Evolutionary conservation across 2,888 invertebrate species (phyloP).

Genomic region (Tridacna crocea): DNA sequence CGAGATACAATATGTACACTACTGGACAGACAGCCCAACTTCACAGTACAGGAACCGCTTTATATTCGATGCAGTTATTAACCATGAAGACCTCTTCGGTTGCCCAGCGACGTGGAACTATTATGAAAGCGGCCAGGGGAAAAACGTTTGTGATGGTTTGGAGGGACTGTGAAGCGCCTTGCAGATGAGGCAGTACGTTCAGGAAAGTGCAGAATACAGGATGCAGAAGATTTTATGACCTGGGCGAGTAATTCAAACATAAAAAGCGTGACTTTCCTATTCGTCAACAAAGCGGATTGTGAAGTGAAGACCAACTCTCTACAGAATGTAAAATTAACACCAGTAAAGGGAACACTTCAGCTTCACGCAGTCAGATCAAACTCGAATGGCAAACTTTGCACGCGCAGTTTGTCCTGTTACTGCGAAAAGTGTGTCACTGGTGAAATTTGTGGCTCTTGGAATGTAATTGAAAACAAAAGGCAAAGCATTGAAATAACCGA

Average conservation of each 20-base stretch:
- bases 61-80: slow-evolving; percentile 22
- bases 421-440: too few species aligned
- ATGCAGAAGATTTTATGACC: slow-evolving; percentile 37
- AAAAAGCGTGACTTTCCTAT: not conserved
- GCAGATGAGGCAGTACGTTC: slow-evolving; percentile 39
- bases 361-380: too few species aligned
- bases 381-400: too few species aligned
- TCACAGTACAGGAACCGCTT: slow-evolving; percentile 42
- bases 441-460: too few species aligned
- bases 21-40: slow-evolving; percentile 34
- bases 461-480: too few species aligned
- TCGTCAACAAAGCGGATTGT: not conserved
- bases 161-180: slow-evolving; percentile 33
- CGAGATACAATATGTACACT: slow-evolving; percentile 18
- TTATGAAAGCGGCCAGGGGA: too few species aligned
- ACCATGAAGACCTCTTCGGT: slow-evolving; percentile 11
- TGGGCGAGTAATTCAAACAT: too few species aligned
- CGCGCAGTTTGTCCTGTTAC: too few species aligned
- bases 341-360: too few species aligned
- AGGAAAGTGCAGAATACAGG: slow-evolving; percentile 36
- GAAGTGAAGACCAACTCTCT: not conserved
- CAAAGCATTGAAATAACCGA: too few species aligned
- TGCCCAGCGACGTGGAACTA: slow-evolving; percentile 8
- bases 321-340: slow-evolving; percentile 3
- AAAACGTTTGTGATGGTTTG: slow-evolving; percentile 36